Conservation (phyloP, 2,113 vertebrate species). For the Chinchilla lanigera region DNA sequence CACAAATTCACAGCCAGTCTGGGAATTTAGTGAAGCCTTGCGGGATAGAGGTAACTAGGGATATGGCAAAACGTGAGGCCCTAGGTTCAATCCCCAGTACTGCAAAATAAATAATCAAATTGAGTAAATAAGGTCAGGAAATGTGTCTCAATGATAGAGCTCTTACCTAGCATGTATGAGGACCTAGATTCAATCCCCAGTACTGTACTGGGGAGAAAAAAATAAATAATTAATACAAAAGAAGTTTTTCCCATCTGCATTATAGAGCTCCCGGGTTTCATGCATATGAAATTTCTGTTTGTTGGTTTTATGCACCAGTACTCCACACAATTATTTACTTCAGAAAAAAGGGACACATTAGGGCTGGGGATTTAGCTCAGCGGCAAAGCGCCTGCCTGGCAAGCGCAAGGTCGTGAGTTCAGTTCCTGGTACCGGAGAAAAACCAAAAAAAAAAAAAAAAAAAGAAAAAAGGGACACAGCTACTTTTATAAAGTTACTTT, state of each 20-base stretch:
- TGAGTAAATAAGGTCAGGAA: neutral
- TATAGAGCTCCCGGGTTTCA: neutral
- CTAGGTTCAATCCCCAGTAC: neutral
- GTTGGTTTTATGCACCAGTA: neutral
- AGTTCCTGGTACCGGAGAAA: too few species aligned
- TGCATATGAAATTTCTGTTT: neutral
- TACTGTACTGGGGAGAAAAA: neutral
- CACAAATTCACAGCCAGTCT: neutral
- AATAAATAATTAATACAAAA: conserved; percentile 56
- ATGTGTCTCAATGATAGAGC: neutral
- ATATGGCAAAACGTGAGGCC: neutral
- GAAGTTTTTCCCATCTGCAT: neutral
- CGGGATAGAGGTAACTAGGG: neutral
- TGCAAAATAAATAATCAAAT: neutral
- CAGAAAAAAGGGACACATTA: neutral
- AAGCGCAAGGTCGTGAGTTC: too few species aligned
- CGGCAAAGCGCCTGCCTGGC: too few species aligned
- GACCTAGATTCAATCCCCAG: neutral
- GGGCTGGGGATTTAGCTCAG: too few species aligned
- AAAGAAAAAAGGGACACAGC: neutral
- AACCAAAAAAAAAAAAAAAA: conserved; percentile 20
- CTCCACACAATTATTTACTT: neutral
- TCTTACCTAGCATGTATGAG: neutral
- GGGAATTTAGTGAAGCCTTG: neutral
- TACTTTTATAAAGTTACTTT: conserved; percentile 49